Percentiles rank a stretch among this genome's conserved stretches.
These are phyloP conservation scores for Talpa occidentalis DNA, from an alignment of 2,113 vertebrate species.

Conservation along the genomic window DNA sequence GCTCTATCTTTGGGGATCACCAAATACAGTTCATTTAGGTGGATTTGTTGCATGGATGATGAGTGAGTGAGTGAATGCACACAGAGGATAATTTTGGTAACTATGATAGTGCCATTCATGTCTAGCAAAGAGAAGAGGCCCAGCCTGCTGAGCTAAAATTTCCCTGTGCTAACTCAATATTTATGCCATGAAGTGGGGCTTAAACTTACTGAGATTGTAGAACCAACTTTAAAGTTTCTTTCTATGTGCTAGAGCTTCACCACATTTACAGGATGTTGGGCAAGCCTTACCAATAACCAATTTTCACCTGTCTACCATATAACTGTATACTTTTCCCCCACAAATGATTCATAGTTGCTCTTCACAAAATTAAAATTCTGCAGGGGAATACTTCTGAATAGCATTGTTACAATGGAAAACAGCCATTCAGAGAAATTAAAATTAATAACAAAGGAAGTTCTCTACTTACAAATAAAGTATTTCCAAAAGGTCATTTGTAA, in stretches of 20 bases:
- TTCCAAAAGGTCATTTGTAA: conserved; percentile 67
- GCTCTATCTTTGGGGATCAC: not conserved
- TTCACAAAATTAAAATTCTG: conserved; percentile 28
- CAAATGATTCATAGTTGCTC: conserved; percentile 53
- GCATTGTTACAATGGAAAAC: conserved; percentile 46
- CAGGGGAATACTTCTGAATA: not conserved
- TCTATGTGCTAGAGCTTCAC: not conserved
- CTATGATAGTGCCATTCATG: not conserved
- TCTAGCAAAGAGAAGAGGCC: not conserved
- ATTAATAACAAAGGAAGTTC: conserved; percentile 74
- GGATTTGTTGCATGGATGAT: not conserved
- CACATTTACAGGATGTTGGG: conserved; percentile 31
- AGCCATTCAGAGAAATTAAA: conserved; percentile 59
- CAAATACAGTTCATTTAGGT: conserved; percentile 4
- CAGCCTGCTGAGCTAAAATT: not conserved
- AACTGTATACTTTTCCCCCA: not conserved
- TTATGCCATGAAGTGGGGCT: not conserved
- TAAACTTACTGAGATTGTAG: conserved; percentile 27
- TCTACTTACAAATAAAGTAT: conserved; percentile 68
- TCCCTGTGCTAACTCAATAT: not conserved
- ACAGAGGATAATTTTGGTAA: not conserved
- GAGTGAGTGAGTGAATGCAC: not conserved
- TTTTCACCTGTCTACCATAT: conserved; percentile 53
- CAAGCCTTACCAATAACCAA: conserved; percentile 37
- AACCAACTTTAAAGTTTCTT: conserved; percentile 30